phyloP scores from a whole-genome alignment of 2,888 invertebrate genomes.

The Zaprionus obscuricornis region DNA sequence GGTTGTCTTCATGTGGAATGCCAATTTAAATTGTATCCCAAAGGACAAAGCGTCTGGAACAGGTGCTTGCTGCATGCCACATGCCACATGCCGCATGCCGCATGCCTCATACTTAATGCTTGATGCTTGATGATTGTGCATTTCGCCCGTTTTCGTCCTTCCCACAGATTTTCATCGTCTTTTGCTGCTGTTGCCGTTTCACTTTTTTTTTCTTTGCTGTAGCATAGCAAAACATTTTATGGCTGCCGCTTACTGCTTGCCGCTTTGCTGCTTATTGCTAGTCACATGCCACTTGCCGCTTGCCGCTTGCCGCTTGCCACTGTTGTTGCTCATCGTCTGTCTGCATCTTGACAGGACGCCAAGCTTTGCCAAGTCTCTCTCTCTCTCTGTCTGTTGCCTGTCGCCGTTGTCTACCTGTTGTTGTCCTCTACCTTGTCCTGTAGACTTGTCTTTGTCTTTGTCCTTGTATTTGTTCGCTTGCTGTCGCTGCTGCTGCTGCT shows the following conservation, averaged over 20 bases:
- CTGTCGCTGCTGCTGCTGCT: too few species aligned
- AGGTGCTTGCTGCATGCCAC: slow-evolving; percentile 51
- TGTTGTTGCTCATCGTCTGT: slow-evolving; percentile 53
- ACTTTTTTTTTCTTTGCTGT: neutral
- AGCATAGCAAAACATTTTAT: slow-evolving; percentile 45
- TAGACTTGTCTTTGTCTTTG: slow-evolving; percentile 8
- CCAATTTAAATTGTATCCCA: slow-evolving; percentile 77
- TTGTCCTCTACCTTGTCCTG: neutral
- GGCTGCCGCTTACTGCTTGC: slow-evolving; percentile 28
- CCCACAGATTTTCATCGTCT: slow-evolving; percentile 32
- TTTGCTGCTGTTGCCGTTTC: neutral
- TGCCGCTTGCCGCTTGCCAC: slow-evolving; percentile 50
- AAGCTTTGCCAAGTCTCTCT: neutral
- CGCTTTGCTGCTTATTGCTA: too few species aligned
- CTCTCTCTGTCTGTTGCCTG: slow-evolving; percentile 14
- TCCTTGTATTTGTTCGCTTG: neutral
- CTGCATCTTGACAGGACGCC: slow-evolving; percentile 69
- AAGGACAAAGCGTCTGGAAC: slow-evolving; percentile 68
- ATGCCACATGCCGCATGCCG: too few species aligned
- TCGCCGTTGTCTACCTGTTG: slow-evolving; percentile 32
- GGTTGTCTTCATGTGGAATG: slow-evolving; percentile 73
- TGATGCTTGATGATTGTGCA: slow-evolving; percentile 42
- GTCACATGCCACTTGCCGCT: too few species aligned
- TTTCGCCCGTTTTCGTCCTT: neutral
- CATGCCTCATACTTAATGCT: neutral